Evolutionary conservation across 2,888 invertebrate genomes (phyloP).

Genomic region (Drosophila conformis): DNA sequence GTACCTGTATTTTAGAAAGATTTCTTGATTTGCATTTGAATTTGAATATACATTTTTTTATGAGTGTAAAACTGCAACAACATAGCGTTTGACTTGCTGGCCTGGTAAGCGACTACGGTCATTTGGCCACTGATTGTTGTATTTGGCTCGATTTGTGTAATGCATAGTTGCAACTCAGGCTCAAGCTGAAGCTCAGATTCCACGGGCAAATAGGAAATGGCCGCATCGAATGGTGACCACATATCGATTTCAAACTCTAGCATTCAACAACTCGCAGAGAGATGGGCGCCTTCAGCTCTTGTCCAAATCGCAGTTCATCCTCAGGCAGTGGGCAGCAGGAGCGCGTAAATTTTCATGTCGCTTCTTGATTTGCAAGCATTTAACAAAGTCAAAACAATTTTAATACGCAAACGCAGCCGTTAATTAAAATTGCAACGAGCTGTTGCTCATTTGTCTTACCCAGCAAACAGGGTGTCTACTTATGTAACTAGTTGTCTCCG

Average conservation of each 20-base stretch:
- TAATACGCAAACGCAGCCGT: constrained; percentile 77
- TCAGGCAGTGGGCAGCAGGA: constrained; percentile 1
- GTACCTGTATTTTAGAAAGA: neutral
- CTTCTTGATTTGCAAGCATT: constrained; percentile 79
- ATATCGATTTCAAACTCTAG: constrained; percentile 69
- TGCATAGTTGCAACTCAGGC: constrained; percentile 35
- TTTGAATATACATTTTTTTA: neutral
- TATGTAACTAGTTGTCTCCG: neutral
- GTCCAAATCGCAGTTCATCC: constrained; percentile 38
- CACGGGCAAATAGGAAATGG: constrained; percentile 43
- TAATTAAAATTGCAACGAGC: constrained; percentile 79
- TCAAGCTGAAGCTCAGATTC: constrained; percentile 13
- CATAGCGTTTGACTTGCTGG: constrained; percentile 25
- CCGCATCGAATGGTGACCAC: constrained; percentile 56
- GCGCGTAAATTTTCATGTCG: constrained; percentile 80
- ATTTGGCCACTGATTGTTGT: constrained; percentile 76
- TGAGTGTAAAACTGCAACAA: neutral
- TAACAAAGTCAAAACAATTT: constrained; percentile 80
- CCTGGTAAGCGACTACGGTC: constrained; percentile 44
- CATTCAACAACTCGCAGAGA: neutral
- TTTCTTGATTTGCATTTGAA: neutral
- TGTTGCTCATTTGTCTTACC: constrained; percentile 51
- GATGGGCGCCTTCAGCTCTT: neutral
- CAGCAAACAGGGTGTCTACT: neutral
- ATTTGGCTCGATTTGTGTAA: constrained; percentile 58